Conservation (phyloP, 2,797 vertebrate genomes). For the Helostoma temminkii region DNA sequence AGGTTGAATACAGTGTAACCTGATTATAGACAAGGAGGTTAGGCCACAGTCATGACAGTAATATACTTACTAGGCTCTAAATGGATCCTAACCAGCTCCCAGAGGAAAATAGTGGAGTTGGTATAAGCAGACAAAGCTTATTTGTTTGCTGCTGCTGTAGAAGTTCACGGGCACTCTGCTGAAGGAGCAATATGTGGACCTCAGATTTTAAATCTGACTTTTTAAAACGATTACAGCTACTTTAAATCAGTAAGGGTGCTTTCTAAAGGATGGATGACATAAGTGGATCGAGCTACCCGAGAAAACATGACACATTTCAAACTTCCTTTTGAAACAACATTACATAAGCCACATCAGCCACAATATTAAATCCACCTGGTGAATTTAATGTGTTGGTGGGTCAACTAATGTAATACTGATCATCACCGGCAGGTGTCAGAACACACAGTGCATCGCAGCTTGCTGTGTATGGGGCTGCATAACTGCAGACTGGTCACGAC, state of each 20-base stretch:
- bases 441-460: too few relatives aligned
- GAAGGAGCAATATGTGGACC: constrained; percentile 14
- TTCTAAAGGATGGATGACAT: neutral
- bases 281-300: neutral
- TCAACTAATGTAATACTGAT: too few relatives aligned
- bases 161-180: neutral
- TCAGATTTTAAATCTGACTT: constrained; percentile 15
- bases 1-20: constrained; percentile 54
- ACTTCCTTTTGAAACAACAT: too few relatives aligned
- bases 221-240: constrained; percentile 7
- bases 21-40: constrained; percentile 60
- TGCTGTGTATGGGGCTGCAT: too few relatives aligned
- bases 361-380: too few relatives aligned
- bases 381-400: too few relatives aligned
- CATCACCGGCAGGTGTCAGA: too few relatives aligned
- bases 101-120: constrained; percentile 42
- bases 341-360: neutral
- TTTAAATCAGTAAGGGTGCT: neutral
- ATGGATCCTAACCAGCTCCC: constrained; percentile 60
- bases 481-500: too few relatives aligned
- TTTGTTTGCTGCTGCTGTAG: constrained; percentile 24
- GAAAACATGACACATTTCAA: neutral
- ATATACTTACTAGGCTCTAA: constrained; percentile 67
- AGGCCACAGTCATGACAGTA: constrained; percentile 56
- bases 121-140: constrained; percentile 57